Evolutionary conservation across 2,888 invertebrate species (phyloP).

Genomic region (Parnassius orleans): DNA sequence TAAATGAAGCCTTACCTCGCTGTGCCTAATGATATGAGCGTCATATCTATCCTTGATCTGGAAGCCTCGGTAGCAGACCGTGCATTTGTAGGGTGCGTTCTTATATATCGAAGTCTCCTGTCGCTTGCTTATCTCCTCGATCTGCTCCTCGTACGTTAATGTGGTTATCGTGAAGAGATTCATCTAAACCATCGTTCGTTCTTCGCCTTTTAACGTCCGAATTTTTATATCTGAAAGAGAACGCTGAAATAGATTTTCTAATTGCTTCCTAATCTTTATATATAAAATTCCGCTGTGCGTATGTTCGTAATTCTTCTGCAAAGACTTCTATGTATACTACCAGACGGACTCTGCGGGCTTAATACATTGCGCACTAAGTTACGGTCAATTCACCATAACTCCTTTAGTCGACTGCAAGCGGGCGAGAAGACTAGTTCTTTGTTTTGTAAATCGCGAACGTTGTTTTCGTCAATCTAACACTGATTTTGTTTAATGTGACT

Average conservation of each 20-base stretch:
- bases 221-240: conserved; percentile 53
- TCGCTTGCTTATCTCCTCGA: conserved; percentile 55
- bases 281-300: too few relatives aligned
- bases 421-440: too few relatives aligned
- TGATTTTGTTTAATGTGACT: too few relatives aligned
- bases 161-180: conserved; percentile 54
- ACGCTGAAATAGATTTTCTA: neutral
- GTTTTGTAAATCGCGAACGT: too few relatives aligned
- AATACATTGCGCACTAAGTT: too few relatives aligned
- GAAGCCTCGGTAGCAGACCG: conserved; percentile 59
- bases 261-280: too few relatives aligned
- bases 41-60: conserved; percentile 54
- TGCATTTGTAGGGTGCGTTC: conserved; percentile 55
- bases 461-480: too few relatives aligned
- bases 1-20: conserved; percentile 46
- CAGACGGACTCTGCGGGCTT: too few relatives aligned
- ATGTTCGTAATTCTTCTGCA: too few relatives aligned
- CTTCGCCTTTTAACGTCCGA: conserved; percentile 56
- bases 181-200: conserved; percentile 52
- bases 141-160: conserved; percentile 62
- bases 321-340: too few relatives aligned
- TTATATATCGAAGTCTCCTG: conserved; percentile 49
- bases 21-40: conserved; percentile 60
- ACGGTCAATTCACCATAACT: too few relatives aligned
- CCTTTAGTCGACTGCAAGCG: too few relatives aligned